phyloP scores from a whole-genome alignment of 2,797 vertebrate species.

The Crocidura indochinensis region DNA sequence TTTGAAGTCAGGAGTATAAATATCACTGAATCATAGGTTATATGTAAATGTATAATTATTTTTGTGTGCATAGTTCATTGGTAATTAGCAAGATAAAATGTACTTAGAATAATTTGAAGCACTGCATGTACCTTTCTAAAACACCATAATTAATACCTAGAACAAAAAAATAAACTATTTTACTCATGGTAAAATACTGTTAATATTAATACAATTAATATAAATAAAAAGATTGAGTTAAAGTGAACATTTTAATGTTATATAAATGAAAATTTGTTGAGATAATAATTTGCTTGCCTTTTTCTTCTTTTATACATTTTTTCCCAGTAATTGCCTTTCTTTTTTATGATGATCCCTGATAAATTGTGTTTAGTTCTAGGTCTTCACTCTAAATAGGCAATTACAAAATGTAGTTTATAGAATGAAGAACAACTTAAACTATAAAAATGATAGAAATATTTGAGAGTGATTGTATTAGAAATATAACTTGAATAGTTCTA shows the following conservation, averaged over 20 bases:
- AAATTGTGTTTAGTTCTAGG: neutral
- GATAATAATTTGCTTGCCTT: neutral
- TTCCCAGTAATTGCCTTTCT: slow-evolving; percentile 21
- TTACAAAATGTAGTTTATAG: neutral
- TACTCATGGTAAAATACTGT: neutral
- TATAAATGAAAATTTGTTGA: slow-evolving; percentile 2
- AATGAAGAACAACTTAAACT: neutral
- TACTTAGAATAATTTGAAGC: slow-evolving; percentile 53
- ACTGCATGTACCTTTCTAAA: neutral
- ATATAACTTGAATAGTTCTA: slow-evolving; percentile 16
- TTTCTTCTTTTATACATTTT: neutral
- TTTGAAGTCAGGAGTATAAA: slow-evolving; percentile 2
- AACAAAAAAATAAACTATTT: neutral
- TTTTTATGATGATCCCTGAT: neutral
- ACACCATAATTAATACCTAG: neutral
- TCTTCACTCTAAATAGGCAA: neutral
- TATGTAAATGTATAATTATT: neutral
- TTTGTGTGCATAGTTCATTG: neutral
- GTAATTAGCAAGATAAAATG: slow-evolving; percentile 33
- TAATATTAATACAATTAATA: neutral
- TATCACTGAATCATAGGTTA: slow-evolving; percentile 14
- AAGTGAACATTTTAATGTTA: neutral
- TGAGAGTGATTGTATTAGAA: neutral
- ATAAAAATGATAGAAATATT: neutral
- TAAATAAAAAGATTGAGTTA: slow-evolving; percentile 19